Percentiles rank a stretch among this genome's conserved stretches.
These are phyloP conservation scores for Gambelia wislizenii DNA, from an alignment of 2,797 vertebrate genomes.

Conservation along the genomic window DNA sequence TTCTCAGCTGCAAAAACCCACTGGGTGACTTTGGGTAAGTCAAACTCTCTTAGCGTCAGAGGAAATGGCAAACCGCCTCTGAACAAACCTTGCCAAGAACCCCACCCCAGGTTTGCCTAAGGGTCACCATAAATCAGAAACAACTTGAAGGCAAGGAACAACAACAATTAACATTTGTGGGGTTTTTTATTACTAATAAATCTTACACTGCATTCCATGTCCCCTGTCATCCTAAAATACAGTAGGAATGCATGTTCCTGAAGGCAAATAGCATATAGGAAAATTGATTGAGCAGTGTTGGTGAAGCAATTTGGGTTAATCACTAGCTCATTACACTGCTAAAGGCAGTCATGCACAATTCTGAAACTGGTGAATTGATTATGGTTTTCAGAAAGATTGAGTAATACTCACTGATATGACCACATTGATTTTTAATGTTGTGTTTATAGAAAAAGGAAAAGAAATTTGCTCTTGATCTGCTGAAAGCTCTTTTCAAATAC, in stretches of 20 bases:
- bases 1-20: too few relatives aligned
- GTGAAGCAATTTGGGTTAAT: fast-evolving
- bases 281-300: fast-evolving
- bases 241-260: fast-evolving
- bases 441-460: slow-evolving; percentile 34
- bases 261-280: fast-evolving
- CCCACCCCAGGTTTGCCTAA: too few relatives aligned
- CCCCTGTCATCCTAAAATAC: too few relatives aligned
- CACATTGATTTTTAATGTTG: slow-evolving; percentile 26
- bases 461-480: slow-evolving; percentile 61
- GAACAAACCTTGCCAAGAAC: too few relatives aligned
- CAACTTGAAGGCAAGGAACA: too few relatives aligned
- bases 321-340: neutral
- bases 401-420: neutral
- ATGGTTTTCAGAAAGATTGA: neutral
- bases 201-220: neutral
- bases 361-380: neutral
- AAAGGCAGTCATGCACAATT: neutral
- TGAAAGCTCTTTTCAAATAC: slow-evolving; percentile 41
- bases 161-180: neutral
- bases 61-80: too few relatives aligned
- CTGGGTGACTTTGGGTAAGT: too few relatives aligned
- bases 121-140: too few relatives aligned
- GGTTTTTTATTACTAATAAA: neutral
- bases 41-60: too few relatives aligned